Base-by-base conservation (phyloP, 2,888 invertebrate genomes). In the Amblyjoppa proteus region DNA sequence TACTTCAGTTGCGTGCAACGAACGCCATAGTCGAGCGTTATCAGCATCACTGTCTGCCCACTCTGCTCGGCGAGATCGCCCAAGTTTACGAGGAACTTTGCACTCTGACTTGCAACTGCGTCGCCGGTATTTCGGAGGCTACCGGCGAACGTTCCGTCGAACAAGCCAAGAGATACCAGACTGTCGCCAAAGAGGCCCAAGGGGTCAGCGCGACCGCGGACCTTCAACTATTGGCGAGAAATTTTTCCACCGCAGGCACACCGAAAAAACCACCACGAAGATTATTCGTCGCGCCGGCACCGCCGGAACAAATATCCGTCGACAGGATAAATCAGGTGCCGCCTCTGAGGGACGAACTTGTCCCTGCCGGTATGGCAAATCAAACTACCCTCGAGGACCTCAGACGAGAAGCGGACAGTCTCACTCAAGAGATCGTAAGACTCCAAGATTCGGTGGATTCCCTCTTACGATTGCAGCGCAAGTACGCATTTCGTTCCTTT, bases 1-100 rank as follows among this genome's bases (percentile, higher is more conserved):
- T 99, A 86, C 97, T 98, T 90, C 98, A 99, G 93, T 95, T 99
- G 88, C 97, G 97, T 89, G 98, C 98, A 68, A 98, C 98, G 88
- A 99, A 99, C 93, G 98, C 98, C 53, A 98, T 98, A 96, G 96
- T 98, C 89, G 98, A 98, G 90, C 97, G 97, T 92, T 99, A 98
- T 94, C 96, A 98, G 93, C 96, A 96, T 89, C 96, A 97, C 91
- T 98, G 98, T 83, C 95, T 99, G 91, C 99, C 99, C 4, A 97
- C 97, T 89, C 96, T 99, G 91, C 94, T 96, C 90, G 96, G 98
- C 97, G 99, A 99, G 95, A 95, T 99, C 92, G 98, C 99, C 95
- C 98, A 98, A 93, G 97, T 99, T 92, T 97, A 99, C 95, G 96
- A 97, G 88, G 98, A 99, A 93, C 96, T 99, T 85, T 98, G 98